Base-by-base conservation (phyloP, 2,797 vertebrate species). In the Falco columbarius region DNA sequence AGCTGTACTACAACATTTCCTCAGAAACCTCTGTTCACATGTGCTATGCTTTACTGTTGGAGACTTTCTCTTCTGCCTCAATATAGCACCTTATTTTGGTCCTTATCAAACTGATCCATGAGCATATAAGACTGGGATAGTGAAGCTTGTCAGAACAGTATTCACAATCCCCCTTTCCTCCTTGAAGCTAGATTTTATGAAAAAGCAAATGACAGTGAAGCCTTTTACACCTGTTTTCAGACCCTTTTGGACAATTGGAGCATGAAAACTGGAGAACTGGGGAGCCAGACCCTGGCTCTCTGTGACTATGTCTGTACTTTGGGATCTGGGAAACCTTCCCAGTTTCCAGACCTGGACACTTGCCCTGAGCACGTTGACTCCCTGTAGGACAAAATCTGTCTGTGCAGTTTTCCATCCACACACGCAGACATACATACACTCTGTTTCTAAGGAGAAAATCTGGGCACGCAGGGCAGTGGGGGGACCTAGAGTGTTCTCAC, bases 271-370 rank as follows among this genome's bases (percentile, higher is more conserved):
- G n/a, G 80, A 88, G 82, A 91, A 87, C 10, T 46, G n/a, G 49
- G 49, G 80, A 95, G 90, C 75, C 93, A 93, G 85, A 81, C 27
- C 71, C 68, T 74, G 83, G 20, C 61, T 93, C 27, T 91, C 52
- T 44, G 70, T 84, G 83, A 36, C 72, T 93, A 7, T 85, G 87
- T 83, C 94, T 91, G 90, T 91, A 93, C 87, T 97, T 91, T 27
- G 36, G 84, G 74, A 96, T 92, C 95, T 85, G 89, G 90, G 93
- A 96, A 96, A 49, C 14, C 9, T 94, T 96, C 94, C 94, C 85
- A 93, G 87, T 97, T 95, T 97, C 90, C 93, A 90, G 75, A 83
- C 80, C 83, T 95, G 94, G 94, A 82, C 26, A 42, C 7, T 88
- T 91, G 86, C 87, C 89, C 91, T 84, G 52, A 86, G 82, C 73